A percentile compares a stretch with the other conserved stretches of the same genome.
phyloP scores from a whole-genome alignment of 1,140 invertebrate species.

The Drosophila micromelanica region DNA sequence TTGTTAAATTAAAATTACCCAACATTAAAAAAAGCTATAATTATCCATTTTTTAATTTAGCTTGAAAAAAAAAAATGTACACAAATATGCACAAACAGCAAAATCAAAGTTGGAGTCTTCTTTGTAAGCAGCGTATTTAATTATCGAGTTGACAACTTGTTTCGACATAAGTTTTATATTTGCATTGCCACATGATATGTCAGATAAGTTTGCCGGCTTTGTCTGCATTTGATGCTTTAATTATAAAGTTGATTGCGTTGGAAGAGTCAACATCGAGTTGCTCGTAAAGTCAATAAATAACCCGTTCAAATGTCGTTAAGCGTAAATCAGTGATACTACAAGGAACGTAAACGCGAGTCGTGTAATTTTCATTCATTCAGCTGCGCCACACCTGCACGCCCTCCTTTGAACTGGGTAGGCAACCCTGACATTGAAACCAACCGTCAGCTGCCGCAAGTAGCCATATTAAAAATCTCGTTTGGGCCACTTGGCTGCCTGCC shows the following conservation, averaged over 20 bases:
- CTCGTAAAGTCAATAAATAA: conserved; percentile 65
- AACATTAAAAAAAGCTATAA: too few species aligned
- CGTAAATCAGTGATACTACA: conserved; percentile 48
- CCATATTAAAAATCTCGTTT: conserved; percentile 43
- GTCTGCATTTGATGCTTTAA: conserved; percentile 77
- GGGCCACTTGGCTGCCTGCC: conserved; percentile 54
- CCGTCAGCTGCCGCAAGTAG: conserved; percentile 38
- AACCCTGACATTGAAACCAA: conserved; percentile 58
- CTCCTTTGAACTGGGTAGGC: background rate
- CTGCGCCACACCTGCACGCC: conserved; percentile 39
- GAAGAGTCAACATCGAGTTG: conserved; percentile 14
- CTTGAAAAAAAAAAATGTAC: too few species aligned
- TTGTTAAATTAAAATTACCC: too few species aligned
- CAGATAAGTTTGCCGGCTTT: conserved; percentile 32
- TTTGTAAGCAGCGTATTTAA: background rate
- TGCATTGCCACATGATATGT: conserved; percentile 37
- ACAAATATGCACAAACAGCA: too few species aligned
- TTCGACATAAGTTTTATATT: conserved; percentile 26
- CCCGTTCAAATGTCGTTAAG: conserved; percentile 71
- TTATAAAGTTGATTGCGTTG: conserved; percentile 55
- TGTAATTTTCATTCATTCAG: conserved; percentile 75
- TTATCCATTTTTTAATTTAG: background rate
- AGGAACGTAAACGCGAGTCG: conserved; percentile 12
- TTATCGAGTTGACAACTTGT: background rate
- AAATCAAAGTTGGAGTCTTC: too few species aligned